phyloP scores from a whole-genome alignment of 2,888 invertebrate species.

The Ditylenchus weischeri region DNA sequence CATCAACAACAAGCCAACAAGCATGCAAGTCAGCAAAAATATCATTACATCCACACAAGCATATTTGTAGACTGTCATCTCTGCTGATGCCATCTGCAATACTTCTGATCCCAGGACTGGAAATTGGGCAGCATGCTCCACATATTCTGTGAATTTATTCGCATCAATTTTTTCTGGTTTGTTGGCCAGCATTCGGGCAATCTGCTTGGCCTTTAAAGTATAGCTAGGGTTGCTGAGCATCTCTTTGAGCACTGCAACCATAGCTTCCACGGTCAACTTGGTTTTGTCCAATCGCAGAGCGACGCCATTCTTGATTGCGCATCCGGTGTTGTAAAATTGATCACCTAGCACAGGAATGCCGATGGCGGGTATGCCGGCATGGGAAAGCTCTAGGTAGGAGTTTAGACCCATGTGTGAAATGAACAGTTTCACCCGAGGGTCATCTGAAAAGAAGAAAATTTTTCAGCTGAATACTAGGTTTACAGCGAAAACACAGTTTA shows the following conservation, averaged over 20 bases:
- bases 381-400: slow-evolving; percentile 11
- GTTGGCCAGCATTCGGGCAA: neutral
- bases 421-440: slow-evolving; percentile 6
- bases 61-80: neutral
- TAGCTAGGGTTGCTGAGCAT: slow-evolving; percentile 10
- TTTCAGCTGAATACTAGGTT: neutral
- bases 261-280: neutral
- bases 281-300: slow-evolving; percentile 9
- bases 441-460: neutral
- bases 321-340: slow-evolving; percentile 10
- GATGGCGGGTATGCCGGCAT: slow-evolving; percentile 3
- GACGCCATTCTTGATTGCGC: slow-evolving; percentile 5
- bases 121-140: slow-evolving; percentile 9
- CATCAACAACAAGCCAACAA: neutral
- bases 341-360: slow-evolving; percentile 8
- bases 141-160: neutral
- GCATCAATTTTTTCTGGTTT: slow-evolving; percentile 6
- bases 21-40: neutral
- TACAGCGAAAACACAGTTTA: too few species aligned
- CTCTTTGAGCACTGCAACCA: neutral
- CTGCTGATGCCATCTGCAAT: slow-evolving; percentile 9
- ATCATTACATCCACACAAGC: slow-evolving; percentile 3
- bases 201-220: neutral
- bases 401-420: slow-evolving; percentile 11
- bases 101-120: slow-evolving; percentile 1